phyloP scores from a whole-genome alignment of 2,113 vertebrate species.

The Lepus europaeus region DNA sequence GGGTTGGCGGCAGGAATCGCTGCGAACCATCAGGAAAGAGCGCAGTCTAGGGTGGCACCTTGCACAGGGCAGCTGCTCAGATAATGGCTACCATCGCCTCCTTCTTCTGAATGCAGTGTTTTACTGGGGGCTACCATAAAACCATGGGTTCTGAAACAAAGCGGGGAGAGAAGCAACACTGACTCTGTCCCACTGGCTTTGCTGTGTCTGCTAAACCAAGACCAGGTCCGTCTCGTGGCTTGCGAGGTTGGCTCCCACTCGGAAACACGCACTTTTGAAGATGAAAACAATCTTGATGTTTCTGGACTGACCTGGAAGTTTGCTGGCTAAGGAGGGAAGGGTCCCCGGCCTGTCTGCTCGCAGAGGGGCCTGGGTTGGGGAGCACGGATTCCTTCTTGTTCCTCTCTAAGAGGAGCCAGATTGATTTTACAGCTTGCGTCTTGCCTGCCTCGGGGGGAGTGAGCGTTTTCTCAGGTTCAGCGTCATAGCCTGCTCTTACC shows the following conservation, averaged over 20 bases:
- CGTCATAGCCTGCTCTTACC: not conserved
- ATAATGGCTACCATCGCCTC: not conserved
- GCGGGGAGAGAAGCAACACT: slow-evolving; percentile 21
- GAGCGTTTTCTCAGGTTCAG: not conserved
- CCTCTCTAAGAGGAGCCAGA: not conserved
- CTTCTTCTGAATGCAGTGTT: not conserved
- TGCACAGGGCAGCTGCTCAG: not conserved
- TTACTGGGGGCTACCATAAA: not conserved
- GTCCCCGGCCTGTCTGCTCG: not conserved
- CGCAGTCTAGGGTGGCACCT: fast-evolving
- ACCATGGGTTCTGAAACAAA: not conserved
- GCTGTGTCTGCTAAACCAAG: slow-evolving; percentile 28
- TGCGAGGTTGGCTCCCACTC: slow-evolving; percentile 42
- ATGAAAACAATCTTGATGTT: slow-evolving; percentile 42
- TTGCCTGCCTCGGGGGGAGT: not conserved
- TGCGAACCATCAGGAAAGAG: not conserved
- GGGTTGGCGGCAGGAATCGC: not conserved
- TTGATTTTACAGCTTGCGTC: not conserved
- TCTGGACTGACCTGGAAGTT: not conserved
- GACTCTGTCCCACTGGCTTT: slow-evolving; percentile 33
- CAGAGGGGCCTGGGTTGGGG: not conserved
- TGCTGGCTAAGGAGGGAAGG: not conserved
- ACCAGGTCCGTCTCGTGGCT: slow-evolving; percentile 16
- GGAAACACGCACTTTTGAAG: slow-evolving; percentile 51
- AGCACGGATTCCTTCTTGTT: not conserved